These are phyloP conservation scores for Lucinisca nassula DNA, from an alignment of 2,888 invertebrate species.

Conservation along the genomic window DNA sequence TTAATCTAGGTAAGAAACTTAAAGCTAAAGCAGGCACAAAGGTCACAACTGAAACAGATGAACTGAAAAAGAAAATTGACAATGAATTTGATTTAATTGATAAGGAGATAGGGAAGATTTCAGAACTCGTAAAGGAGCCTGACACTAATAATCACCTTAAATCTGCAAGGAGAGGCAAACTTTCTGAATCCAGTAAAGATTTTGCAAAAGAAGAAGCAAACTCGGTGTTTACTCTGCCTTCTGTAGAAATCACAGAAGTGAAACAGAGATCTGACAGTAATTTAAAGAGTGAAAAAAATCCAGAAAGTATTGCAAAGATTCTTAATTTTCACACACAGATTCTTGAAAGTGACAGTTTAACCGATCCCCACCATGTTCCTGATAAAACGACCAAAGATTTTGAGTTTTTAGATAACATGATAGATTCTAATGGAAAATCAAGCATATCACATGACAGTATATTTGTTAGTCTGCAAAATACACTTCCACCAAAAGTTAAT, in stretches of 20 bases:
- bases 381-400: too few species aligned
- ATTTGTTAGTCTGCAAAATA: background rate
- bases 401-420: background rate
- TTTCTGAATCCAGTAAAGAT: background rate
- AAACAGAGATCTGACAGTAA: too few species aligned
- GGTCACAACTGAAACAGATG: background rate
- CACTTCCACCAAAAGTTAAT: background rate
- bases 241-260: too few species aligned
- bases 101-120: background rate
- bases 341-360: background rate
- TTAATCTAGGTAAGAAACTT: slow-evolving; percentile 60
- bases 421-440: background rate
- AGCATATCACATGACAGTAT: background rate
- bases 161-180: background rate
- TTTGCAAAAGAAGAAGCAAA: background rate
- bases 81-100: background rate
- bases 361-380: background rate
- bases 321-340: background rate
- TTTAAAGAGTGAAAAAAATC: too few species aligned
- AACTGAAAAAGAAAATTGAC: slow-evolving; percentile 3
- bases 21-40: slow-evolving; percentile 10
- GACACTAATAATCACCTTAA: background rate
- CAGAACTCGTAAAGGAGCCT: too few species aligned
- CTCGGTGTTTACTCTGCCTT: too few species aligned
- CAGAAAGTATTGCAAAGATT: too few species aligned